These are phyloP conservation scores for Erpornis zantholeuca DNA, from an alignment of 2,113 vertebrate species.

Conservation along the genomic window DNA sequence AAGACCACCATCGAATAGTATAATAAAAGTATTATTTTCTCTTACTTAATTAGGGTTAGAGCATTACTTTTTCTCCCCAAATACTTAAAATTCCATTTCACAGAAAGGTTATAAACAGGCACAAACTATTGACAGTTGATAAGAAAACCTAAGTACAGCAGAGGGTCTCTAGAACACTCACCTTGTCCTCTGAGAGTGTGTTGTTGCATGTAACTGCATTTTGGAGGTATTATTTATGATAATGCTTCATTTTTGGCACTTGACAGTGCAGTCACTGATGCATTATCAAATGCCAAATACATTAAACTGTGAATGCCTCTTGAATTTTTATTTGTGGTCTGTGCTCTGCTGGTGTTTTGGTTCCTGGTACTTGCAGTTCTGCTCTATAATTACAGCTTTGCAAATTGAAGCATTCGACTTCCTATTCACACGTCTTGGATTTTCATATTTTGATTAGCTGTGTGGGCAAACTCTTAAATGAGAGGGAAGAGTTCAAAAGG, in stretches of 20 bases:
- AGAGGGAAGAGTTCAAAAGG: constrained; percentile 40
- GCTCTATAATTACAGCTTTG: constrained; percentile 39
- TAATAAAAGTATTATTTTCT: background rate
- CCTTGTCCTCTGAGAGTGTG: background rate
- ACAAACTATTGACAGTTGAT: background rate
- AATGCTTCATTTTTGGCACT: constrained; percentile 24
- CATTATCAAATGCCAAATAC: constrained; percentile 6
- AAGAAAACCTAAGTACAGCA: background rate
- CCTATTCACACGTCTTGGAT: background rate
- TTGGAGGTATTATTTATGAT: background rate
- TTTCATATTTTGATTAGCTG: constrained; percentile 54
- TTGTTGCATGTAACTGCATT: background rate
- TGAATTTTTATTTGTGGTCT: constrained; percentile 45
- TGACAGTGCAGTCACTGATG: background rate
- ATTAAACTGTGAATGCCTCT: constrained; percentile 28
- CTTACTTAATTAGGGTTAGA: background rate
- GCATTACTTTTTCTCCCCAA: background rate
- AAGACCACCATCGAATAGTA: background rate
- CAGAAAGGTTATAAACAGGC: background rate
- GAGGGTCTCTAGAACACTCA: background rate
- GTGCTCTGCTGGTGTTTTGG: constrained; percentile 9
- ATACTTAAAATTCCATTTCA: background rate
- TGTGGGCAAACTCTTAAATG: constrained; percentile 48
- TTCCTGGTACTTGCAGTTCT: constrained; percentile 26
- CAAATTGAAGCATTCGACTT: constrained; percentile 25